Base-by-base conservation (phyloP, 2,888 invertebrate genomes). In the Petrophora chlorosata region DNA sequence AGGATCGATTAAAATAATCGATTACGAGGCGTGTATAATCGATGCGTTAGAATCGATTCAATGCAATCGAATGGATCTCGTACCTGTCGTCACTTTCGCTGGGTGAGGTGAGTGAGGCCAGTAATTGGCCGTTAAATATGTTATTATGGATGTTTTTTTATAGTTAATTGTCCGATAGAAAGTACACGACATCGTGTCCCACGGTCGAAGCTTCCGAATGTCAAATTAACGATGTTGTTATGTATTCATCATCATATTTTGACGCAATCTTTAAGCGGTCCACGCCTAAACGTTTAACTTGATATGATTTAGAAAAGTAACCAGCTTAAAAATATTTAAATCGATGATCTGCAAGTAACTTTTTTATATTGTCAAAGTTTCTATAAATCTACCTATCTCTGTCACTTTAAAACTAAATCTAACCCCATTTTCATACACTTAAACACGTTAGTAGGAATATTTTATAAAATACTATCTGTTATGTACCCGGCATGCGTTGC, bases 1-100 rank as follows among this genome's bases (percentile, higher is more conserved):
- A 68, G 65, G 56, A 74, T 76, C 68, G 59, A 41, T 61, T 59
- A 53, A 57, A 34, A 59, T 71, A 70, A 77, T 75, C 74, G 70
- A 70, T 74, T 73, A 65, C 66, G 60, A 63, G 56, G 56, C 63
- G 69, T 60, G 67, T 61, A 74, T 69, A 76, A 79, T 78, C 67
- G 69, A 59, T 60, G 61, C 60, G 66, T 64, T 66, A 47, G 68
- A 64, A 65, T 75, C 71, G 68, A 70, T 66, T 65, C 64, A 57
- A 70, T 67, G 64, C 64, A 57, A 62, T 64, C 56, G 52, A 62
- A 53, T 65, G 53, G 57, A 54, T 56, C 53, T 29, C 5, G 48
- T 33, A 49, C 53, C 53, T 52, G 44, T 53, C 57, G 49, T 60
- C 65, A 76, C 79, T 79, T 79, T 79, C 79, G 67, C 74, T 65